Evolutionary conservation across 2,888 invertebrate species (phyloP).

Genomic region (Papilio gigon): DNA sequence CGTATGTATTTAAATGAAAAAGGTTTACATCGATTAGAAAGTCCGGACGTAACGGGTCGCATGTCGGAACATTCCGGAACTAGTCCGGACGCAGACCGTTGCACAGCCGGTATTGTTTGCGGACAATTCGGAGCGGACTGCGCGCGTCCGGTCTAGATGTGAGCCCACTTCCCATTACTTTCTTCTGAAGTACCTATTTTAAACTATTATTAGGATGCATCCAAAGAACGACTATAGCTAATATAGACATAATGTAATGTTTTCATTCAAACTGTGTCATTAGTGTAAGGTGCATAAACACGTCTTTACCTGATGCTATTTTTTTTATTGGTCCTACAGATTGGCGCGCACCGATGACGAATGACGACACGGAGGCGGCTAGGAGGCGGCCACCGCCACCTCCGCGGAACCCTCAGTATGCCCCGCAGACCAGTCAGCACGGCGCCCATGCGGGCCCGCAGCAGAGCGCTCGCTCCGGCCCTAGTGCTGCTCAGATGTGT

Average conservation of each 20-base stretch:
- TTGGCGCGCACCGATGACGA: conserved; percentile 80
- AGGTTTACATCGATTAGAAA: conserved; percentile 30
- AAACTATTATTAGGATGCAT: conserved; percentile 1
- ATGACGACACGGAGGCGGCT: conserved; percentile 74
- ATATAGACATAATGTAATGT: no score
- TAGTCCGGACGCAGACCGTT: conserved; percentile 37
- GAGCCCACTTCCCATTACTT: conserved; percentile 17
- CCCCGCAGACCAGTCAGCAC: conserved; percentile 29
- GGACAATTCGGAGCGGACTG: conserved; percentile 30
- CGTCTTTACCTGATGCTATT: not conserved
- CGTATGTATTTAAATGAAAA: conserved; percentile 6
- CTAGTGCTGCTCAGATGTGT: conserved; percentile 13
- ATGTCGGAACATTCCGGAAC: conserved; percentile 35
- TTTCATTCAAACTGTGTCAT: not conserved
- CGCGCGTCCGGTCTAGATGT: conserved; percentile 32
- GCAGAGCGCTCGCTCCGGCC: conserved; percentile 9
- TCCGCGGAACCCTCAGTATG: conserved; percentile 60
- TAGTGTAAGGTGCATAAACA: not conserved
- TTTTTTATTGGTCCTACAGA: conserved; percentile 58
- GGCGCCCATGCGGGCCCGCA: conserved; percentile 25
- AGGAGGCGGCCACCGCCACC: conserved; percentile 68
- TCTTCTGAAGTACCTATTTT: conserved; percentile 8
- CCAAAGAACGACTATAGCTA: not conserved
- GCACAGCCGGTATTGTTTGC: conserved; percentile 34
- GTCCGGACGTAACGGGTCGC: conserved; percentile 36